Conservation (phyloP, 2,888 invertebrate genomes). For the Andrena bicolor region DNA sequence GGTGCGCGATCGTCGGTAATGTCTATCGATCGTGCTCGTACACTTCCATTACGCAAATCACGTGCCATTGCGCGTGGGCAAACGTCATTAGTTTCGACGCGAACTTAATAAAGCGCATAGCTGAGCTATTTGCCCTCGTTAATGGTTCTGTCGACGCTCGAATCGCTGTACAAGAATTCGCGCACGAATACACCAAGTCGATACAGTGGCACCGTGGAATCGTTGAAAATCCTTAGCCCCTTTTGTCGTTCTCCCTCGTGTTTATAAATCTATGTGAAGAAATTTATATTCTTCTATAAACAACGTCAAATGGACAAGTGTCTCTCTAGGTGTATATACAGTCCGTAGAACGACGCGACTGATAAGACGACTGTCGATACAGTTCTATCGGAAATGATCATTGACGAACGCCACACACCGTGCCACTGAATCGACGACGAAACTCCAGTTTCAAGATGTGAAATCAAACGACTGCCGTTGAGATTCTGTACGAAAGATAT, state of each 20-base stretch:
- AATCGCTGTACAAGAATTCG: slow-evolving; percentile 39
- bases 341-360: not conserved
- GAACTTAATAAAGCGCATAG: slow-evolving; percentile 13
- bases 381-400: slow-evolving; percentile 5
- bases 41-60: slow-evolving; percentile 42
- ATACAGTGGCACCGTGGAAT: no score
- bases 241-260: not conserved
- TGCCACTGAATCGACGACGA: slow-evolving; percentile 41
- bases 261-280: slow-evolving; percentile 4
- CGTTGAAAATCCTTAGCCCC: slow-evolving; percentile 9
- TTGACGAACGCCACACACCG: not conserved
- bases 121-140: slow-evolving; percentile 20
- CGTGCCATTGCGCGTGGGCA: slow-evolving; percentile 62
- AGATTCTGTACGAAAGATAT: slow-evolving; percentile 47
- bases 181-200: slow-evolving; percentile 21
- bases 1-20: slow-evolving; percentile 24
- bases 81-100: slow-evolving; percentile 57
- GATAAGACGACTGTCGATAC: not conserved
- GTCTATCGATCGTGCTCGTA: slow-evolving; percentile 31
- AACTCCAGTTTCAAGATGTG: slow-evolving; percentile 31
- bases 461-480: slow-evolving; percentile 59
- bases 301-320: not conserved
- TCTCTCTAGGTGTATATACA: slow-evolving; percentile 3
- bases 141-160: slow-evolving; percentile 22
- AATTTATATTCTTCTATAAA: slow-evolving; percentile 12